Evolutionary conservation across 2,888 invertebrate species (phyloP), one percentile per base, ranked within the genome.

Genomic region (Campoplex nolae): DNA sequence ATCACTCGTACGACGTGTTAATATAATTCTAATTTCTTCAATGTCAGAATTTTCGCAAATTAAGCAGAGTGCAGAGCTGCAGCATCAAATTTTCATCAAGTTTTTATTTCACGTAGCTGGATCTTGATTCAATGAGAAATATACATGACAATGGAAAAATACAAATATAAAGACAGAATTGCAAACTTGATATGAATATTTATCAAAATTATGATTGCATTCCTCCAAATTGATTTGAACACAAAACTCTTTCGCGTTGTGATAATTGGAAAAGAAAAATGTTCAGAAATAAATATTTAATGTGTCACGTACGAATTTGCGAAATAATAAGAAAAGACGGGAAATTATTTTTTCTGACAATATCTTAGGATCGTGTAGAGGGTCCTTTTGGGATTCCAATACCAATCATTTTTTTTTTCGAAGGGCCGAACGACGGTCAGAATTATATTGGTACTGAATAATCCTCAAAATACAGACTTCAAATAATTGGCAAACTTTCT

Each of bases 401-500:
- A 56, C 48, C 75, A 58, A 75, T 42, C 23, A 45, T 42, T 45
- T 42, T 75, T 75, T 74, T 75, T 56, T 58, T 4, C 16, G 45
- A 62, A 62, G 28, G 45, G 28, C 28, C 75, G 45, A 62, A 76
- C 32, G 51, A 32, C 18, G 62, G 75, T 76, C 62, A 32, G 32
- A 62, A 32, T 45, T 42, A 75, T 76, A 76, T 58, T 16, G 18
- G 9, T 48, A 35, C 45, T 62, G 48, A 76, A 28, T 51, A 58
- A 16, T 42, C 42, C 75, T 9, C 38, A 48, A 62, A 45, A 45
- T 23, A 28, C 18, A n/a, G n/a, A 42, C 16, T 83, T 76, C 70
- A 28, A 76, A 76, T 83, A 70, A 70, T 74, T 75, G 51, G 51
- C 67, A 42, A 67, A 70, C 62, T 42, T 75, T 71, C 56, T 54